Evolutionary conservation across 2,113 vertebrate genomes (phyloP), one percentile per base, ranked within the genome.

Genomic region (Anas platyrhynchos): DNA sequence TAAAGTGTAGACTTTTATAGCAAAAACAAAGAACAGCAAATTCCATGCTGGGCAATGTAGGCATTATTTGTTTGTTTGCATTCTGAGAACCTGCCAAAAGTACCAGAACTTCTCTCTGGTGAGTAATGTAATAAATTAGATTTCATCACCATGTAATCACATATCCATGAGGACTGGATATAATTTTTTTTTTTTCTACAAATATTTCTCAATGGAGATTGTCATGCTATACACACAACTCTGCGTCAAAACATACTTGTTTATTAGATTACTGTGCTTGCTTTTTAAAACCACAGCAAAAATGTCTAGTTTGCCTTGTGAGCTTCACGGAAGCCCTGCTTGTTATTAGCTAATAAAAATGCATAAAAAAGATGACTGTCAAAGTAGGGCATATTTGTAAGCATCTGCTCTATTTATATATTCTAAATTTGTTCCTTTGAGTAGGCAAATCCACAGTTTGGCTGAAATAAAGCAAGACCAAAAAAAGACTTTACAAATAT

Each of bases 91-190:
- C 84, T 90, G 85, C 91, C 94, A 93, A 73, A 90, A 93, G 75
- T 46, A 77, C 79, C 73, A 80, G 88, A 87, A 94, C 31, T 71
- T 78, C 50, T 78, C 94, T 95, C 93, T 66, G 25, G 94, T 92
- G 88, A 74, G 76, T 97, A 92, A 95, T 86, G 86, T 76, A 94
- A 94, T 96, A 96, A 94, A 97, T 95, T 94, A 90, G 86, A 88
- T 93, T 94, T 83, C 91, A 91, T 86, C 88, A 65, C 46, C 34
- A 22, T 71, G 36, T 82, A 90, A 83, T 93, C 90, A 86, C 61
- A 68, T 69, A 69, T 95, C 86, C 65, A 44, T 25, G 71, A 95
- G 75, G 92, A 89, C 1, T 73, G 65, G 56, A n/a, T 87, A 77
- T 77, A 83, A 92, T 91, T 91, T 65, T 83, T 54, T 83, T 54